Evolutionary conservation across 2,797 vertebrate genomes (phyloP).

Genomic region (Danio choprae): DNA sequence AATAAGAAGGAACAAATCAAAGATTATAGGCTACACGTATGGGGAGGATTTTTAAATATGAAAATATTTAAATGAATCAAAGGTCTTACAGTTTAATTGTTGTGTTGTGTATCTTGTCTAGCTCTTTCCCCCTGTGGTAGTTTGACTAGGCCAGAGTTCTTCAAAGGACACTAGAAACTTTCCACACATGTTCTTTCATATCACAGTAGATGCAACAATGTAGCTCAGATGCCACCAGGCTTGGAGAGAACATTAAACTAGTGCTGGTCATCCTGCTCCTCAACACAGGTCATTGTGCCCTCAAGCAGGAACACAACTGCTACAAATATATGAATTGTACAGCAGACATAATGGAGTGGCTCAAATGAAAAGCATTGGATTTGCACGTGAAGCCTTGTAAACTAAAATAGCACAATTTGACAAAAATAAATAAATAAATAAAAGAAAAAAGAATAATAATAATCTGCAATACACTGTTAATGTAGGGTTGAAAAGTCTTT

Average conservation of each 20-base stretch:
- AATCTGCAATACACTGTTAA: neutral
- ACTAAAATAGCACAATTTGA: neutral
- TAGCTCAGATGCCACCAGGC: slow-evolving; percentile 9
- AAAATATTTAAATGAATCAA: slow-evolving; percentile 14
- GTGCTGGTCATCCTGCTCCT: slow-evolving; percentile 26
- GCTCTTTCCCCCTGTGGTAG: slow-evolving; percentile 3
- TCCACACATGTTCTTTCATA: slow-evolving; percentile 1
- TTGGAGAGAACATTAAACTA: slow-evolving; percentile 35
- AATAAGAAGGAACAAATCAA: no score
- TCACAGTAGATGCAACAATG: neutral
- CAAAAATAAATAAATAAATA: no score
- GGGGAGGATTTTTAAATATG: no score
- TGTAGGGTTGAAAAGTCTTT: neutral
- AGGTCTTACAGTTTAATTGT: neutral
- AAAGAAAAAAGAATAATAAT: no score
- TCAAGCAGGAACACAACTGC: slow-evolving; percentile 19
- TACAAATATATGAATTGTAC: slow-evolving; percentile 18
- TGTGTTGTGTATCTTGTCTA: slow-evolving; percentile 2
- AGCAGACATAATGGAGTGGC: slow-evolving; percentile 5
- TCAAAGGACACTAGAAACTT: slow-evolving; percentile 8
- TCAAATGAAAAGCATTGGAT: slow-evolving; percentile 23
- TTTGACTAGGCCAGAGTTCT: slow-evolving; percentile 17
- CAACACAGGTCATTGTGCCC: slow-evolving; percentile 28
- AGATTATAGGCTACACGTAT: no score
- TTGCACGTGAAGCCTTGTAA: neutral